A percentile compares a stretch with the other conserved stretches of the same genome.
phyloP scores from a whole-genome alignment of 2,113 vertebrate species.

The Sphyrna mokarran region DNA sequence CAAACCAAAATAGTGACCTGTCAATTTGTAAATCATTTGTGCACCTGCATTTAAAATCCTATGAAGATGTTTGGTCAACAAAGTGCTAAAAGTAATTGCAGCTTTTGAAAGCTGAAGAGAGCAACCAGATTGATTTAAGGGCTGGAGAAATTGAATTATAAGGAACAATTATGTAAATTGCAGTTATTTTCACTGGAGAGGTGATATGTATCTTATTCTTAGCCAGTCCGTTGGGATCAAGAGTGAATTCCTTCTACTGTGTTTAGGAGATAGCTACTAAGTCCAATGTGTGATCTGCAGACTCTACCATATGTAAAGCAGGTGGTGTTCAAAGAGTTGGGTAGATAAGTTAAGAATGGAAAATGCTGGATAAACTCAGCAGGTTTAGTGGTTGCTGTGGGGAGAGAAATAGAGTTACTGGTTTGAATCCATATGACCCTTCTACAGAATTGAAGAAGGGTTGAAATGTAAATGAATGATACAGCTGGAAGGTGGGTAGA shows the following conservation, averaged over 20 bases:
- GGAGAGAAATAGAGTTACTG: too few relatives aligned
- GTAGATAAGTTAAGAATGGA: too few relatives aligned
- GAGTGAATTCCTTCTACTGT: neutral
- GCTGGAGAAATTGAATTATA: neutral
- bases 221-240: neutral
- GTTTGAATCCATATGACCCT: too few relatives aligned
- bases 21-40: neutral
- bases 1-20: neutral
- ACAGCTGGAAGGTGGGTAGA: too few relatives aligned
- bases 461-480: too few relatives aligned
- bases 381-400: too few relatives aligned
- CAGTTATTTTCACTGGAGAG: neutral
- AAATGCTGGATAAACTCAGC: too few relatives aligned
- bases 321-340: too few relatives aligned
- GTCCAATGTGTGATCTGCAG: too few relatives aligned
- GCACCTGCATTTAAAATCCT: neutral
- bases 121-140: neutral
- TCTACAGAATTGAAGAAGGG: too few relatives aligned
- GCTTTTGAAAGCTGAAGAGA: neutral
- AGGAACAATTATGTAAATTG: neutral
- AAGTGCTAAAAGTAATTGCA: neutral
- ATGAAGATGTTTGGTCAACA: neutral
- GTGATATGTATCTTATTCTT: neutral
- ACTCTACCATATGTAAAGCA: too few relatives aligned
- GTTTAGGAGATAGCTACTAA: too few relatives aligned